Conservation (phyloP, 2,797 vertebrate species). For the Helostoma temminkii region DNA sequence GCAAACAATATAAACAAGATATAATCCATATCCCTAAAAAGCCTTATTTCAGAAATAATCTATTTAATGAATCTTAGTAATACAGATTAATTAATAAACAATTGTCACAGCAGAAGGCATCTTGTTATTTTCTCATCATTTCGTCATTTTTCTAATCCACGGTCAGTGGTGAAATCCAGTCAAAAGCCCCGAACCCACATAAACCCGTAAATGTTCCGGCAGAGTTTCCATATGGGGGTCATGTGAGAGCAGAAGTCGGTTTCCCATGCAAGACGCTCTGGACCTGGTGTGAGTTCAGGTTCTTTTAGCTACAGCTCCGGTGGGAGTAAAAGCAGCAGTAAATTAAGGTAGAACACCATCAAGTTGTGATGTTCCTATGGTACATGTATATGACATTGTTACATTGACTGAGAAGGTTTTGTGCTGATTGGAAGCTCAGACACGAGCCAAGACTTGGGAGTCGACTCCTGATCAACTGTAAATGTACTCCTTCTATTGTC, state of each 20-base stretch:
- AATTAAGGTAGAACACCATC: slow-evolving; percentile 32
- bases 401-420: slow-evolving; percentile 24
- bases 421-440: slow-evolving; percentile 30
- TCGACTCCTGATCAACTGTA: neutral
- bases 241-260: slow-evolving; percentile 36
- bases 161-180: slow-evolving; percentile 65
- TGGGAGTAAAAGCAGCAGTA: slow-evolving; percentile 59
- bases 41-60: slow-evolving; percentile 72
- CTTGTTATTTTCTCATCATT: slow-evolving; percentile 67
- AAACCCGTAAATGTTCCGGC: slow-evolving; percentile 58
- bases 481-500: slow-evolving; percentile 1
- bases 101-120: slow-evolving; percentile 88
- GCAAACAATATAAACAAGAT: slow-evolving; percentile 64
- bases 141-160: slow-evolving; percentile 56
- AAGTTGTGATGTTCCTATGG: neutral
- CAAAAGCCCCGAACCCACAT: slow-evolving; percentile 43
- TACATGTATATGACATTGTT: slow-evolving; percentile 12
- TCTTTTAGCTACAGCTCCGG: slow-evolving; percentile 35
- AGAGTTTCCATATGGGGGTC: slow-evolving; percentile 36
- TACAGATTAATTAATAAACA: slow-evolving; percentile 78
- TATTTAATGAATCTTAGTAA: slow-evolving; percentile 76
- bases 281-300: slow-evolving; percentile 36
- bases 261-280: slow-evolving; percentile 54
- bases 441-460: neutral
- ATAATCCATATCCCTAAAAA: slow-evolving; percentile 76